Percentiles rank a stretch among this genome's conserved stretches.
Conservation (phyloP, 2,888 invertebrate genomes). For the Dastarcus helophoroides region DNA sequence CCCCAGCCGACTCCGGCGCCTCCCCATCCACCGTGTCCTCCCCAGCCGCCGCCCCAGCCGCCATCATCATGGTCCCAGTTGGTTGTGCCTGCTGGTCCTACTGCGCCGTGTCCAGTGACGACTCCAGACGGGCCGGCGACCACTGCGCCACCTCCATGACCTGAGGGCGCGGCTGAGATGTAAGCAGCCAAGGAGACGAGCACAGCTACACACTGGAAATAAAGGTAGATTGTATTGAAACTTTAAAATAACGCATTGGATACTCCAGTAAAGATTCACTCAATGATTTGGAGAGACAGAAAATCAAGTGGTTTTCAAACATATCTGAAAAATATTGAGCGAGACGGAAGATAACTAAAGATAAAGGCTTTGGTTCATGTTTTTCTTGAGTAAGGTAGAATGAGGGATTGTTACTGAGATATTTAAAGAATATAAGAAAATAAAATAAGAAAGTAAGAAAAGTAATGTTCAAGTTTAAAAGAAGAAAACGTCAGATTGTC, state of each 20-base stretch:
- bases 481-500: too few species aligned
- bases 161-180: conserved; percentile 15
- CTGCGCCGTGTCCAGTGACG: conserved; percentile 17
- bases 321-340: too few species aligned
- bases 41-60: conserved; percentile 24
- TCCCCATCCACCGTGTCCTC: conserved; percentile 13
- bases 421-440: too few species aligned
- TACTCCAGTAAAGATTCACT: too few species aligned
- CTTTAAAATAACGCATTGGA: too few species aligned
- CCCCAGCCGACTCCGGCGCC: conserved; percentile 8
- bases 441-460: too few species aligned
- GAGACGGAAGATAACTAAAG: too few species aligned
- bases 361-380: too few species aligned
- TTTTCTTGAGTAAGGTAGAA: background rate
- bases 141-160: conserved; percentile 13
- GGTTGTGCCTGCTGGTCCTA: conserved; percentile 20
- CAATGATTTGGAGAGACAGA: too few species aligned
- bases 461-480: too few species aligned
- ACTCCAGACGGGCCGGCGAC: conserved; percentile 15
- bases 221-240: background rate
- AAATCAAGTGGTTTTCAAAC: too few species aligned
- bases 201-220: conserved; percentile 9
- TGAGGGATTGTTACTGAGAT: too few species aligned
- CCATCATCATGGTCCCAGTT: conserved; percentile 26
- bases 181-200: conserved; percentile 11